These are phyloP conservation scores for Schizotus pectinicornis DNA, from an alignment of 2,888 invertebrate genomes.

Conservation along the genomic window DNA sequence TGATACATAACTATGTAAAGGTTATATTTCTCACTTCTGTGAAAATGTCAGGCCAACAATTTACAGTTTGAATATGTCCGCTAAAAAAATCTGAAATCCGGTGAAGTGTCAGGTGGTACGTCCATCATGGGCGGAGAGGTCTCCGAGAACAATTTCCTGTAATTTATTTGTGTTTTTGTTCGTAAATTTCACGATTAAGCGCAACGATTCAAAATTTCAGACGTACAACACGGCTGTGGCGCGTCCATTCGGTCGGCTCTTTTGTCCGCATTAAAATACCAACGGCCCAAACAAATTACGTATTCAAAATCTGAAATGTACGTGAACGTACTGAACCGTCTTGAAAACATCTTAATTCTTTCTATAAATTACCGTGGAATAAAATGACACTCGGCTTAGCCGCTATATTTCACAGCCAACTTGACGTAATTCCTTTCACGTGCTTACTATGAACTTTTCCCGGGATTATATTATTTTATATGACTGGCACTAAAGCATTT, in stretches of 20 bases:
- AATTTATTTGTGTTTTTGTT: constrained; percentile 8
- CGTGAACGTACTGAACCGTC: constrained; percentile 18
- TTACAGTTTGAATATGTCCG: too few species aligned
- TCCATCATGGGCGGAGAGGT: too few species aligned
- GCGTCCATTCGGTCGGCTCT: constrained; percentile 5
- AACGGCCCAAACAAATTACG: constrained; percentile 25
- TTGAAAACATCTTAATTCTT: constrained; percentile 32
- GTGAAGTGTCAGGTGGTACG: too few species aligned
- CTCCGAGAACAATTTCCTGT: neutral
- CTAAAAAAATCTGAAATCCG: too few species aligned
- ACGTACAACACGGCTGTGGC: neutral
- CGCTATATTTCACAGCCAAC: constrained; percentile 28
- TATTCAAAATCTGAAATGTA: constrained; percentile 21
- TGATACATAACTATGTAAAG: too few species aligned
- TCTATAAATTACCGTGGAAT: constrained; percentile 29
- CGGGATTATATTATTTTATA: constrained; percentile 28
- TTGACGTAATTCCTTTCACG: constrained; percentile 30
- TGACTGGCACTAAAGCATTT: constrained; percentile 13
- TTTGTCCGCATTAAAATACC: constrained; percentile 29
- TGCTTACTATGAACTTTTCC: constrained; percentile 14
- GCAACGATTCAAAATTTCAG: neutral
- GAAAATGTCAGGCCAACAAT: too few species aligned
- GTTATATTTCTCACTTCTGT: too few species aligned
- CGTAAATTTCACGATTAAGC: neutral
- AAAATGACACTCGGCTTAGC: constrained; percentile 27